Evolutionary conservation across 2,888 invertebrate species (phyloP).

Genomic region (Sarcophaga subvicina): DNA sequence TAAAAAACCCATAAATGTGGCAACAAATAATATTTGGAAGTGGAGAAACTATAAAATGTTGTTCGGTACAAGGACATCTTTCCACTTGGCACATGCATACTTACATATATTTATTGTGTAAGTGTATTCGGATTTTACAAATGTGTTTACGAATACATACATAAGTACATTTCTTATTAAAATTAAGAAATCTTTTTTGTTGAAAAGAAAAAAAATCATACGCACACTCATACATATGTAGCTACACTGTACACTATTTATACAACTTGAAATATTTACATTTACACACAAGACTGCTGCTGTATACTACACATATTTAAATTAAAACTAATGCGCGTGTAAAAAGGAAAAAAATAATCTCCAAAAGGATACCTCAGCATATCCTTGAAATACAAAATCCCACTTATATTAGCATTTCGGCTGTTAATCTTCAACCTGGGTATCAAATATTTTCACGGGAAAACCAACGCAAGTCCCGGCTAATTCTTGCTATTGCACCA

Average conservation of each 20-base stretch:
- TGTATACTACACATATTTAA: too few relatives aligned
- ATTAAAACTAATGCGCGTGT: too few relatives aligned
- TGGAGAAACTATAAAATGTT: slow-evolving; percentile 4
- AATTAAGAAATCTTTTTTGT: slow-evolving; percentile 33
- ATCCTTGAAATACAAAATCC: too few relatives aligned
- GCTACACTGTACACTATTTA: background rate
- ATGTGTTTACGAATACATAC: background rate
- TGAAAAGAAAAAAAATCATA: background rate
- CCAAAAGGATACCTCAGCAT: too few relatives aligned
- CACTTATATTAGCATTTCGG: too few relatives aligned
- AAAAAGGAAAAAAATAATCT: too few relatives aligned
- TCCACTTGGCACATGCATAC: background rate
- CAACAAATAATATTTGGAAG: slow-evolving; percentile 7
- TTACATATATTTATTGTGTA: background rate
- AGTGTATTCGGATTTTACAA: background rate
- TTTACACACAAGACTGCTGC: too few relatives aligned
- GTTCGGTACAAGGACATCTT: slow-evolving; percentile 43
- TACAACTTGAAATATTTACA: slow-evolving; percentile 23
- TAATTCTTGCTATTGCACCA: too few relatives aligned
- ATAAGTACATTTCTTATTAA: slow-evolving; percentile 19
- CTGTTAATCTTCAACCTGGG: too few relatives aligned
- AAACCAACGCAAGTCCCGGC: too few relatives aligned
- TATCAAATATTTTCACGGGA: too few relatives aligned
- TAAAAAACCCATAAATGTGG: background rate
- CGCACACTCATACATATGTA: slow-evolving; percentile 22